Evolutionary conservation across 2,797 vertebrate genomes (phyloP).

Genomic region (Sebastes baramenuke): DNA sequence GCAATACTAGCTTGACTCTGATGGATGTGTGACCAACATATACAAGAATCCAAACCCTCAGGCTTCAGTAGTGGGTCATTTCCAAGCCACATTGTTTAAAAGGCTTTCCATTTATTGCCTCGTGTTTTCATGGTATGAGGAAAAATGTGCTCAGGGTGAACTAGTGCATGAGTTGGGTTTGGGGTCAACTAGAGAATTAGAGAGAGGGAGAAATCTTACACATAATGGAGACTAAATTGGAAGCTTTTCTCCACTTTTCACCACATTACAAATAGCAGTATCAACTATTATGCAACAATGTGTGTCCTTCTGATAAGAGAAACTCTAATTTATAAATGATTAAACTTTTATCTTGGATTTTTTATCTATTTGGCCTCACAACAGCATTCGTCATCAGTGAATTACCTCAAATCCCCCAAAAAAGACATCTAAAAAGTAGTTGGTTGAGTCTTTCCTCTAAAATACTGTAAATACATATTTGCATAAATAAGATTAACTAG

Average conservation of each 20-base stretch:
- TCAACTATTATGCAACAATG: background rate
- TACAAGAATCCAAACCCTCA: conserved; percentile 46
- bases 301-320: background rate
- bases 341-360: background rate
- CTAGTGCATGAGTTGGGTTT: conserved; percentile 18
- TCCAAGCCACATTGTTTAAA: conserved; percentile 66
- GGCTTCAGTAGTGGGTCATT: conserved; percentile 23
- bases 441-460: background rate
- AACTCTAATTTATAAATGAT: background rate
- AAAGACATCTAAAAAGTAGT: background rate
- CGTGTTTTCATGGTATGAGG: conserved; percentile 30
- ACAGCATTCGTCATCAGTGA: background rate
- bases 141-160: conserved; percentile 25
- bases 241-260: conserved; percentile 6
- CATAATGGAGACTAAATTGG: conserved; percentile 12
- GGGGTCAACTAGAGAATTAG: conserved; percentile 24
- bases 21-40: conserved; percentile 49
- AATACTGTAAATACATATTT: conserved; percentile 22
- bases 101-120: conserved; percentile 43
- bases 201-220: conserved; percentile 18
- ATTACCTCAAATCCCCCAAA: background rate
- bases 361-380: background rate
- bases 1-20: conserved; percentile 25
- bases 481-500: conserved; percentile 14
- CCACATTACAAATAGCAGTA: conserved; percentile 1